These are phyloP conservation scores for Actias luna DNA, from an alignment of 2,888 invertebrate genomes.

Conservation along the genomic window DNA sequence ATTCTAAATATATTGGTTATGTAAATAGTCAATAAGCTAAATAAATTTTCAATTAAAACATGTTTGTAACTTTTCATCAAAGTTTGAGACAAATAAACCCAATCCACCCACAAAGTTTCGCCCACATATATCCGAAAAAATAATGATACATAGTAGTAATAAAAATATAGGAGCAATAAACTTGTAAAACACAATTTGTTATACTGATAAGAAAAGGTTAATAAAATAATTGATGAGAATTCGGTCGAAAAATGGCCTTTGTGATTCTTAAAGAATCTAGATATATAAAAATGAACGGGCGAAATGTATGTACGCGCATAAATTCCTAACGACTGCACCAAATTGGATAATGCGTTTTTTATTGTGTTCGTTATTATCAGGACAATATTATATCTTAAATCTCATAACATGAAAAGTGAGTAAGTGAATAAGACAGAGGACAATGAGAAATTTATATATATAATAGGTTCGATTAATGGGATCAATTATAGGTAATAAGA, in stretches of 20 bases:
- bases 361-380: too few relatives aligned
- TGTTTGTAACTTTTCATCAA: conserved; percentile 20
- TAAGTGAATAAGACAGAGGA: too few relatives aligned
- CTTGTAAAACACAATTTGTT: background rate
- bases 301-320: too few relatives aligned
- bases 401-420: too few relatives aligned
- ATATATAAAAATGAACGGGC: too few relatives aligned
- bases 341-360: too few relatives aligned
- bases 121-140: background rate
- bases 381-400: too few relatives aligned
- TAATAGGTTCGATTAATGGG: too few relatives aligned
- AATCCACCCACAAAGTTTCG: background rate
- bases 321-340: too few relatives aligned
- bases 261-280: too few relatives aligned
- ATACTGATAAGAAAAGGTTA: background rate
- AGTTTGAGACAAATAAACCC: background rate
- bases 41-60: background rate
- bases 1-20: background rate
- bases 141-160: background rate
- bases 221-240: background rate
- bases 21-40: background rate
- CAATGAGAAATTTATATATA: too few relatives aligned
- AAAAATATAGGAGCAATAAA: background rate
- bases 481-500: too few relatives aligned
- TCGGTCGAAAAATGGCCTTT: background rate